Base-by-base conservation (phyloP, 2,113 vertebrate species). In the Ictalurus furcatus region DNA sequence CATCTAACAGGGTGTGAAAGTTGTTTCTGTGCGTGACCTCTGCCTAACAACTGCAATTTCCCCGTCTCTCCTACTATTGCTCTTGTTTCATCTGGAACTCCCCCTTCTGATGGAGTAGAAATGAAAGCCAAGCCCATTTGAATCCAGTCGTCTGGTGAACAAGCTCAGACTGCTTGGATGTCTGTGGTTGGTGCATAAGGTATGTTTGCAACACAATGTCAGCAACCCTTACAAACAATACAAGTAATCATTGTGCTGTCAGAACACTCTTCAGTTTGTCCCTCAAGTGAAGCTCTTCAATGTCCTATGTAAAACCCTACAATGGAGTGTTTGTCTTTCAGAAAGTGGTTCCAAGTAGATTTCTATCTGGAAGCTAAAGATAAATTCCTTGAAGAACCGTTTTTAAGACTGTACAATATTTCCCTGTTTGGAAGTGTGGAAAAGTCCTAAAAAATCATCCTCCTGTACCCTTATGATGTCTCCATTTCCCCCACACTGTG, bases 21-120 rank as follows among this genome's bases (percentile, higher is more conserved):
- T 28, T 28, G 34, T 81, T 30, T 56, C 78, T 81, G 14, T 81
- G 48, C 14, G 28, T 80, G 3, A 16, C 6, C 13, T n/a, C 52
- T 0, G 16, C 58, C 91, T 92, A 92, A 93, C 93, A 93, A 90
- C 91, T 92, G 92, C 92, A 92, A 92, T 92, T 91, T 93, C 92
- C 92, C 91, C 92, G 89, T 95, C 92, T 94, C 82, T 86, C 91
- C 92, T 92, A 93, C 88, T 94, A 94, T 94, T 89, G 93, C 90
- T 94, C 93, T 91, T 85, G 92, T 95, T 95, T 94, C 94, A 91
- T 61, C 89, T 78, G 34, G 28, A 59, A 58, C 86, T 40, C 61
- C 19, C 13, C 52, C 54, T 14, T 71, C 48, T 48, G 19, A 13
- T 59, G 54, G 2, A 28, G 12, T 25, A 80, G 30, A 56, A 54